Conservation (phyloP, 2,113 vertebrate genomes). For the Pseudonaja textilis region DNA sequence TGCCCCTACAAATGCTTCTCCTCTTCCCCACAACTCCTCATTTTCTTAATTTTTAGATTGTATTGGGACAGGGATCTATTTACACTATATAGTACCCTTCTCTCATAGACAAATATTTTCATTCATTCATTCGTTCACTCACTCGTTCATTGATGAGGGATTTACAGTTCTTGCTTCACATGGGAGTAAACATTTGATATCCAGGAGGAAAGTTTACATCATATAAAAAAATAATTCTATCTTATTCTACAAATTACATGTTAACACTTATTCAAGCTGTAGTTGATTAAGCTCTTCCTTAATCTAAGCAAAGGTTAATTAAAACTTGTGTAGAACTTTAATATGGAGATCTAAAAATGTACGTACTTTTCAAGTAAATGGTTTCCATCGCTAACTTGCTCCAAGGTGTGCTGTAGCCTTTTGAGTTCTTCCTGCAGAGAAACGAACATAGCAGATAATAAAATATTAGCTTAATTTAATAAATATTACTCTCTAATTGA, state of each 20-base stretch:
- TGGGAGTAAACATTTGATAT: neutral
- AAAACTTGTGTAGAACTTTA: rapidly evolving
- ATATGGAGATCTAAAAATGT: neutral
- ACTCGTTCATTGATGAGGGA: neutral
- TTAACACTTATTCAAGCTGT: neutral
- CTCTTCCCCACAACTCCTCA: neutral
- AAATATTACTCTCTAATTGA: neutral
- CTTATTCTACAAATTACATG: neutral
- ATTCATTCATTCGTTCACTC: neutral
- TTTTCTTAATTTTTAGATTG: neutral
- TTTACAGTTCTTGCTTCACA: neutral
- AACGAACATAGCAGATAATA: conserved; percentile 13
- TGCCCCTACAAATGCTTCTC: neutral
- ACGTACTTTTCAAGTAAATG: conserved; percentile 85
- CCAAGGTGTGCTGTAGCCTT: conserved; percentile 80
- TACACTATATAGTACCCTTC: neutral
- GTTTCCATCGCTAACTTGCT: conserved; percentile 76
- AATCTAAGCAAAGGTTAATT: neutral
- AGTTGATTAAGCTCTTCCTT: neutral
- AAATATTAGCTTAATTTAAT: neutral
- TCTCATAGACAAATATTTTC: neutral
- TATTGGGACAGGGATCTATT: neutral
- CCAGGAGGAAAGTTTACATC: neutral
- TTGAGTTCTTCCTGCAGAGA: conserved; percentile 82
- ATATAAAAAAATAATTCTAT: neutral